phyloP scores from a whole-genome alignment of 2,888 invertebrate genomes.

The Thymelicus lineola region DNA sequence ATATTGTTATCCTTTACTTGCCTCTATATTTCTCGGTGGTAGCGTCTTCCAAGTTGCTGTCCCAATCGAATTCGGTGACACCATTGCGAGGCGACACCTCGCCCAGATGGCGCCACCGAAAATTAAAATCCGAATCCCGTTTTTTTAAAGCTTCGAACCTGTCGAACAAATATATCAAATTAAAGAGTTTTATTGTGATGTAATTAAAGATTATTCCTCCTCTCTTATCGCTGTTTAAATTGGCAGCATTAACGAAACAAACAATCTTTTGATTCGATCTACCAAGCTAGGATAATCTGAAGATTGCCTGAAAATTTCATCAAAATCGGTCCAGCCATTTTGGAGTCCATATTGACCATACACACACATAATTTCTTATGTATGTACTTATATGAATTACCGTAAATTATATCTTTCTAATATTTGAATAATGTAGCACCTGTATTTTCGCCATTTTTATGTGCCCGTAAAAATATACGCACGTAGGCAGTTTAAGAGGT shows the following conservation, averaged over 20 bases:
- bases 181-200: too few species aligned
- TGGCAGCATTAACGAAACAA: too few species aligned
- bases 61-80: constrained; percentile 95
- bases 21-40: constrained; percentile 79
- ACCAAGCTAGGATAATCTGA: too few species aligned
- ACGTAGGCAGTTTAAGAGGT: constrained; percentile 13
- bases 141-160: constrained; percentile 93
- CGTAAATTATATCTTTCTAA: not conserved
- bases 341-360: too few species aligned
- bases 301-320: too few species aligned
- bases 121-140: constrained; percentile 92
- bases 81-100: constrained; percentile 90
- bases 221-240: too few species aligned
- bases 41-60: constrained; percentile 91
- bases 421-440: constrained; percentile 37
- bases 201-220: too few species aligned
- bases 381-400: too few species aligned
- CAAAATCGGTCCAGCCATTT: too few species aligned
- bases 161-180: constrained; percentile 51
- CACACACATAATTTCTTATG: too few species aligned
- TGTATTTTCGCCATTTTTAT: constrained; percentile 33
- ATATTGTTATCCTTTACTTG: constrained; percentile 57
- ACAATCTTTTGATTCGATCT: too few species aligned
- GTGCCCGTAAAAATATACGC: constrained; percentile 31
- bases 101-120: constrained; percentile 93